Evolutionary conservation across 2,113 vertebrate genomes (phyloP).

Genomic region (Antennarius striatus): DNA sequence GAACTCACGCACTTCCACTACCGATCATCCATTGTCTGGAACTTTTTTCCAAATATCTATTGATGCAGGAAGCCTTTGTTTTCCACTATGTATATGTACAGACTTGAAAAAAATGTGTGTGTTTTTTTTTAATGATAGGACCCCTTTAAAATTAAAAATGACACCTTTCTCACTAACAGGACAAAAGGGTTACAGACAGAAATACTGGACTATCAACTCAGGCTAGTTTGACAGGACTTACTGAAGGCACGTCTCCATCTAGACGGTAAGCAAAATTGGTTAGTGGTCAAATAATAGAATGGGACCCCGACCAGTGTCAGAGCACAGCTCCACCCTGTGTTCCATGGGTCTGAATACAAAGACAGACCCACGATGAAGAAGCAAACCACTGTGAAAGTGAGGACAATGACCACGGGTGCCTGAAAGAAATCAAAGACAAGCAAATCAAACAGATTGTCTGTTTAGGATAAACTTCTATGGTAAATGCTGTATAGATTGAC

Average conservation of each 20-base stretch:
- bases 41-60: too few species aligned
- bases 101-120: too few species aligned
- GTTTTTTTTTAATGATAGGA: too few species aligned
- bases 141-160: too few species aligned
- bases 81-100: too few species aligned
- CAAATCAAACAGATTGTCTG: background rate
- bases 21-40: too few species aligned
- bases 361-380: constrained; percentile 95
- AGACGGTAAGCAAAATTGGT: constrained; percentile 59
- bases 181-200: too few species aligned
- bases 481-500: background rate
- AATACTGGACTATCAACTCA: background rate
- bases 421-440: constrained; percentile 54
- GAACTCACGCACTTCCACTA: too few species aligned
- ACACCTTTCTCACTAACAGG: too few species aligned
- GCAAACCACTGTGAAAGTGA: constrained; percentile 90
- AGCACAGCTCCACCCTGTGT: constrained; percentile 87
- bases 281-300: constrained; percentile 84
- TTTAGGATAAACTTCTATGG: background rate
- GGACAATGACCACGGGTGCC: constrained; percentile 88
- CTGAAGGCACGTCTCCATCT: constrained; percentile 62
- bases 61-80: too few species aligned
- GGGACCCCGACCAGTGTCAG: constrained; percentile 92
- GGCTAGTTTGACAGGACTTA: constrained; percentile 47
- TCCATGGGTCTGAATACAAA: constrained; percentile 94